These are phyloP conservation scores for Idaea dimidiata DNA, from an alignment of 2,888 invertebrate species.

Conservation along the genomic window DNA sequence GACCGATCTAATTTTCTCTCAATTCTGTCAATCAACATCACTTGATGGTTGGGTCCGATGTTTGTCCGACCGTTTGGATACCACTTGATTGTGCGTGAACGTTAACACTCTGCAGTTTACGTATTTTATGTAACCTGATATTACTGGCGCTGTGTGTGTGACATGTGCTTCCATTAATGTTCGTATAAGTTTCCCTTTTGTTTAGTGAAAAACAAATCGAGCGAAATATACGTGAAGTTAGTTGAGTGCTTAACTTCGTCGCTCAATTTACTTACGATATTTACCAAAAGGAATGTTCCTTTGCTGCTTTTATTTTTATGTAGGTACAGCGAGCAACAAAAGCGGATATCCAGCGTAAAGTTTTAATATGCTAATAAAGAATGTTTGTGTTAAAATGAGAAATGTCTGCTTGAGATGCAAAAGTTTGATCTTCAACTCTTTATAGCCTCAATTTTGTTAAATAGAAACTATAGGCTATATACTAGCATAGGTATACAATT, in stretches of 20 bases:
- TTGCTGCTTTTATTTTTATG: not conserved
- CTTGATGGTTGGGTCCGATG: no score
- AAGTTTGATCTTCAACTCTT: no score
- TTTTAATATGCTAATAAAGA: no score
- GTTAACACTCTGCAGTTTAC: conserved; percentile 15
- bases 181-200: not conserved
- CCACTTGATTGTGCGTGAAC: conserved; percentile 23
- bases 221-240: not conserved
- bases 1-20: no score
- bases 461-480: no score
- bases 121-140: not conserved
- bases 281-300: not conserved
- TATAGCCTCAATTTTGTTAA: no score
- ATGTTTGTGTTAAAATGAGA: no score
- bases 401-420: no score
- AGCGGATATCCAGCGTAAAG: no score
- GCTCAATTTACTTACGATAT: conserved; percentile 1
- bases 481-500: no score
- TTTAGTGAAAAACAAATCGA: conserved; percentile 1
- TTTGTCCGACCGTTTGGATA: conserved; percentile 10
- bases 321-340: no score
- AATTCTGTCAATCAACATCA: no score
- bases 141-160: not conserved
- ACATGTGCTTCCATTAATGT: not conserved
- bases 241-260: not conserved